phyloP scores from a whole-genome alignment of 2,888 invertebrate species.

The Xylota sylvarum region DNA sequence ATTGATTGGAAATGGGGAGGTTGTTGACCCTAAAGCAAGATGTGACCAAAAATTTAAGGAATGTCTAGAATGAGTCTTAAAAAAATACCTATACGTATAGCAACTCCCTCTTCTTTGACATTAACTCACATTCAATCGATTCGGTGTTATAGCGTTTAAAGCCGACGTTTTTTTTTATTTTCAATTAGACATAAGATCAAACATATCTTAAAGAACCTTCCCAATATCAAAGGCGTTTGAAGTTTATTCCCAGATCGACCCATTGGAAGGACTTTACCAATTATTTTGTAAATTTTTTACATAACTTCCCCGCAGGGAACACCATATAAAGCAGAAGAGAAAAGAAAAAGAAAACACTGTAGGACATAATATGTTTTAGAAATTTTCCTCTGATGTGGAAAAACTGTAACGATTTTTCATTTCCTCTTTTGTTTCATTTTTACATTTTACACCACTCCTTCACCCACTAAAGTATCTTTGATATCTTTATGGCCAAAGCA shows the following conservation, averaged over 20 bases:
- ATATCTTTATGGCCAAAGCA: conserved; percentile 1
- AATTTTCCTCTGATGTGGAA: background rate
- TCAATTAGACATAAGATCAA: background rate
- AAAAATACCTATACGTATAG: background rate
- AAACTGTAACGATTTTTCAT: background rate
- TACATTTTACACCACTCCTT: background rate
- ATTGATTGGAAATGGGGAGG: conserved; percentile 9
- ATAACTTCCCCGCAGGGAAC: background rate
- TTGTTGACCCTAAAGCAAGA: background rate
- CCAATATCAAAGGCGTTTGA: background rate
- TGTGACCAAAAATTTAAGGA: background rate
- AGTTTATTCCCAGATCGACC: background rate
- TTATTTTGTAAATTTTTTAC: background rate
- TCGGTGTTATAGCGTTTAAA: background rate
- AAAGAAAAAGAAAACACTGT: background rate
- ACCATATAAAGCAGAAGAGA: background rate
- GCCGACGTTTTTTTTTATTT: background rate
- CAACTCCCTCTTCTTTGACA: background rate
- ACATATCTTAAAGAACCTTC: background rate
- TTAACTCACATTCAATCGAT: background rate
- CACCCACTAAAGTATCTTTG: background rate
- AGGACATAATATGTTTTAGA: background rate
- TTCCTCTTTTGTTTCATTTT: background rate
- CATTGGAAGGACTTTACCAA: background rate
- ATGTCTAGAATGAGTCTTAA: background rate